Percentiles rank a stretch among this genome's conserved stretches.
Evolutionary conservation across 2,797 vertebrate species (phyloP).

Genomic region (Coilia nasus): DNA sequence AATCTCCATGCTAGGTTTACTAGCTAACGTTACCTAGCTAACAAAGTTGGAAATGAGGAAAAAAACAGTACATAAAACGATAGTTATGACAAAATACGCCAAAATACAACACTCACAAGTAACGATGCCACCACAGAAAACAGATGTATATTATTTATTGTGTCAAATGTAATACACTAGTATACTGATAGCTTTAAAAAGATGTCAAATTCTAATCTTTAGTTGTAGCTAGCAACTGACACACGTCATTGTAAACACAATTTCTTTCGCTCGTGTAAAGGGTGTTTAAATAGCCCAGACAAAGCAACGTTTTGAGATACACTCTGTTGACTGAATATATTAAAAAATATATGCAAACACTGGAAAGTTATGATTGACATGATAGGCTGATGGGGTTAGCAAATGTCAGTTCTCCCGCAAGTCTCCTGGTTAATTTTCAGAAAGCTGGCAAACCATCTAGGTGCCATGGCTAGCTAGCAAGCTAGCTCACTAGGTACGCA

Average conservation of each 20-base stretch:
- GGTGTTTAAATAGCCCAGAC: background rate
- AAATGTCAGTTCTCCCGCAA: constrained; percentile 1
- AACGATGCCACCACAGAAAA: background rate
- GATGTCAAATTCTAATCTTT: background rate
- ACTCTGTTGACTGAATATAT: background rate
- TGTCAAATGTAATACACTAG: background rate
- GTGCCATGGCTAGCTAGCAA: constrained; percentile 15
- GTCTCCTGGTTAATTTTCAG: background rate
- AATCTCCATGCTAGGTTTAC: background rate
- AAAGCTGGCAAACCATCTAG: constrained; percentile 8
- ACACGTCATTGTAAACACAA: constrained; percentile 23
- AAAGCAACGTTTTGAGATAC: background rate
- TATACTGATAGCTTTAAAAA: background rate
- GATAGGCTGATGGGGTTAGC: background rate
- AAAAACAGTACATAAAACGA: background rate
- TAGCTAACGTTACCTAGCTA: constrained; percentile 36
- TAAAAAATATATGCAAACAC: background rate
- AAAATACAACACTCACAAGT: background rate
- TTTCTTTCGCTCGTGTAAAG: background rate
- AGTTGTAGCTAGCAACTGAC: constrained; percentile 10
- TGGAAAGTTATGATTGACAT: background rate
- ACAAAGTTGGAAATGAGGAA: background rate
- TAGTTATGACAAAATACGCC: background rate
- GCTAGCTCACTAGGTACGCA: constrained; percentile 26
- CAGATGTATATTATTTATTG: background rate